Base-by-base conservation (phyloP, 2,888 invertebrate genomes). In the Torymus texanus region DNA sequence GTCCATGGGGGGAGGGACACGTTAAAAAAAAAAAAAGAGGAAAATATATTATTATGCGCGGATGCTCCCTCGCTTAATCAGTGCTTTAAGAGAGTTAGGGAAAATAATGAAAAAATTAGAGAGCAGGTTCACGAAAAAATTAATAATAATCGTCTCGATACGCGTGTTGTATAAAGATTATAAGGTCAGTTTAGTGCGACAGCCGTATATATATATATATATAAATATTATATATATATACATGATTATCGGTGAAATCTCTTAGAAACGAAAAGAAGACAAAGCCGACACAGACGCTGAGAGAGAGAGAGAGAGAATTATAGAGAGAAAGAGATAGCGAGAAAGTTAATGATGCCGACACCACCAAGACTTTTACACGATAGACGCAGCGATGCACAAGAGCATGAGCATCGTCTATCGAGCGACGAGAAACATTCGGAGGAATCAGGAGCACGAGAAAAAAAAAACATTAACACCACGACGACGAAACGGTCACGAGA, bases 51-150 rank as follows among this genome's bases (percentile, higher is more conserved):
- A 73, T 68, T 81, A 70, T 68, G 80, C 75, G 88, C 85, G 85
- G 86, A 82, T 87, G 84, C 90, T 90, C 90, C 90, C 90, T 89
- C 89, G 88, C 87, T 89, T 89, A 90, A 90, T 89, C 90, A 90
- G 90, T 90, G 90, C 90, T 90, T 90, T 90, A 90, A 89, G 88
- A 87, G 82, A 83, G 80, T 72, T 81, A 78, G 79, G 68, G 75
- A 81, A 82, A 80, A 82, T 81, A 81, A 72, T 79, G 65, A 65
- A 59, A 11, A 53, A 29, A 51, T 24, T 78, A 74, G 72, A 77
- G 63, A 63, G 72, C 58, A 59, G 75, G 67, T 66, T 78, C 55
- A 61, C 11, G 41, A 41, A 59, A 66, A 51, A 14, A 18, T 53
- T 24, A 63, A 55, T 65, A 58, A 59, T 18, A 21, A 63, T 24